Base-by-base conservation (phyloP, 64 coral and sea anemone genomes). In the Anthopleura sola region DNA sequence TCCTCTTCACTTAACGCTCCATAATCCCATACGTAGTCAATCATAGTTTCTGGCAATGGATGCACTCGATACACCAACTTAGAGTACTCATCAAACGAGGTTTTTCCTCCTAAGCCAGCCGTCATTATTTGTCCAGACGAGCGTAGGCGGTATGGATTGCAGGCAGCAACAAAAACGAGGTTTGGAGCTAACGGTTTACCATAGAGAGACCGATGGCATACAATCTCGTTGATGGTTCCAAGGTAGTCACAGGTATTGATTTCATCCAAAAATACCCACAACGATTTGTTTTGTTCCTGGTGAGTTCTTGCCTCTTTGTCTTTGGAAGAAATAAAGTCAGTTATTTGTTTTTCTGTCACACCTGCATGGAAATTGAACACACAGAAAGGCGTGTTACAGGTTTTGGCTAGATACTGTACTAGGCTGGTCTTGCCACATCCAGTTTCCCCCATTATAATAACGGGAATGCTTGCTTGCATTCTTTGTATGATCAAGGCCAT, bases 21-120 rank as follows among this genome's bases (percentile, higher is more conserved):
- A 86, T 94, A 98, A 80, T 98, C 95, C 95, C 95, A 98, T 9
- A 98, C 95, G 85, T 94, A 98, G 68, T 98, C 95, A n/a, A 94
- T 94, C 95, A 98, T 98, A 31, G 95, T 93, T 26, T 98, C 95
- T 3, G 95, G 95, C 37, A 98, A 81, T 24, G 95, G 95, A 66
- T 98, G 92, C 28, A 98, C 95, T 29, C 95, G 92, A 55, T 98
- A 98, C 5, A 98, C 95, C 50, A 98, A 68, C 74, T 82, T 88
- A 0, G 95, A 98, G 55, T 89, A 91, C 60, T 98, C 92, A 86
- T 98, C 95, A 32, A 69, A 26, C 6, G 82, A 54, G 0, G 78
- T 89, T 79, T 98, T 98, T 12, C 86, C 95, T 83, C 83, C 78
- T 55, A 98, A 31, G 28, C 95, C 95, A 46, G 95, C 92, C 1